Percentiles rank a stretch among this genome's conserved stretches.
Conservation (phyloP, 2,113 vertebrate genomes). For the Grus americana region DNA sequence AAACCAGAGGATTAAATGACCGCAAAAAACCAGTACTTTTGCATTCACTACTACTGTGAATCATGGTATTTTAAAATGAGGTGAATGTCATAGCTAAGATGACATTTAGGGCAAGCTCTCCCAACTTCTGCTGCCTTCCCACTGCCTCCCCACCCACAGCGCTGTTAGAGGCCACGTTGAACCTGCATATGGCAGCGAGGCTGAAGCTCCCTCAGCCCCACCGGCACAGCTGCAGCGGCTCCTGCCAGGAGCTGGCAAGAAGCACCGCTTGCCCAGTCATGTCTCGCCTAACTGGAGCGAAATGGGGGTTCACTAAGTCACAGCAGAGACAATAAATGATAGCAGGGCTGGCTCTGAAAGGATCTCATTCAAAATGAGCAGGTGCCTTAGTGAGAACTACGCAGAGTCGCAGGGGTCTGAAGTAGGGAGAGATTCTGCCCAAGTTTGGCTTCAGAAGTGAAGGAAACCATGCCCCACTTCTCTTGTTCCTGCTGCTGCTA, state of each 20-base stretch:
- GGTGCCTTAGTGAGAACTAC: not conserved
- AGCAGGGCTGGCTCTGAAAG: not conserved
- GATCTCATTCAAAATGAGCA: not conserved
- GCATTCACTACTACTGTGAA: not conserved
- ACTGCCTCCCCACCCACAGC: too few species aligned
- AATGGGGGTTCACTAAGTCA: not conserved
- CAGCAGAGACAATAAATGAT: not conserved
- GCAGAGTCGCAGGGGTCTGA: not conserved
- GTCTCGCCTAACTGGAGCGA: not conserved
- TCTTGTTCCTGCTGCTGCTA: not conserved
- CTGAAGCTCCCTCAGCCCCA: not conserved
- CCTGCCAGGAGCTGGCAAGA: not conserved
- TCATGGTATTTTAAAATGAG: fast-evolving
- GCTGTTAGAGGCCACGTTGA: not conserved
- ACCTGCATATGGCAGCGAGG: not conserved
- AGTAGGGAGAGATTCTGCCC: not conserved
- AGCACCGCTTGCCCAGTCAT: not conserved
- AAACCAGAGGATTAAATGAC: slow-evolving; percentile 10
- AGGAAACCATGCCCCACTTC: not conserved
- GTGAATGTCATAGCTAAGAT: not conserved
- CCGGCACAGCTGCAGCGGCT: fast-evolving
- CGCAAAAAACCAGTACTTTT: not conserved
- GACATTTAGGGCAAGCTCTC: not conserved
- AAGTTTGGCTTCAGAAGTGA: not conserved
- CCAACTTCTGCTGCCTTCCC: not conserved